These are phyloP conservation scores for Calliphora vicina DNA, from an alignment of 1,140 invertebrate species.

Conservation along the genomic window DNA sequence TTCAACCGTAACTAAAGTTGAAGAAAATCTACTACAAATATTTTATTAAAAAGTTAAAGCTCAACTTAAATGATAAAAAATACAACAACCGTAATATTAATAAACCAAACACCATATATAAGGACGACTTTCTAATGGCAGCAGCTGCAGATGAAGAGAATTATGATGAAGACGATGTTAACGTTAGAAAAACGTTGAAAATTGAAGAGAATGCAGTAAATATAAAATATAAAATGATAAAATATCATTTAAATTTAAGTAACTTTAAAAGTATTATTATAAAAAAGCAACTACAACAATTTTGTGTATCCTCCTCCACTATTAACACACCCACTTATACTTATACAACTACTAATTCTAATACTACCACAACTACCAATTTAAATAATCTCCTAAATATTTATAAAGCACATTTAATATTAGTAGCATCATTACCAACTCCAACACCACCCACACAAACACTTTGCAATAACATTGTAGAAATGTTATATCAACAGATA, in stretches of 20 bases:
- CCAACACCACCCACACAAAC: neutral
- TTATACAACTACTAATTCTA: neutral
- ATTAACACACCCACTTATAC: constrained; percentile 16
- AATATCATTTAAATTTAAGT: constrained; percentile 27
- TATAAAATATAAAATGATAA: constrained; percentile 9
- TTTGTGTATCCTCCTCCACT: constrained; percentile 45
- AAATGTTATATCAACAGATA: neutral
- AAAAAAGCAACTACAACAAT: constrained; percentile 39
- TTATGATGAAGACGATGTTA: neutral
- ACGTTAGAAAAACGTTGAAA: neutral
- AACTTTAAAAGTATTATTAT: constrained; percentile 34
- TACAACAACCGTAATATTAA: constrained; percentile 44
- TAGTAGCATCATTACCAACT: neutral
- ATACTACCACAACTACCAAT: neutral
- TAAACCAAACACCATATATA: neutral
- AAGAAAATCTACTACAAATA: constrained; percentile 59
- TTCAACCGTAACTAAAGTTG: constrained; percentile 64
- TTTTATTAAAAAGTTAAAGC: constrained; percentile 61
- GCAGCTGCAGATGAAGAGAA: neutral
- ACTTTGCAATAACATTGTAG: neutral
- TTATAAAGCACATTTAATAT: neutral
- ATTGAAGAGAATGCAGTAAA: neutral
- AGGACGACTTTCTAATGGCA: neutral
- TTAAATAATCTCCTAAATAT: neutral
- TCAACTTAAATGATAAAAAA: constrained; percentile 37